These are phyloP conservation scores for Dolichoris vasculosae DNA, from an alignment of 1,140 invertebrate genomes.

Conservation along the genomic window DNA sequence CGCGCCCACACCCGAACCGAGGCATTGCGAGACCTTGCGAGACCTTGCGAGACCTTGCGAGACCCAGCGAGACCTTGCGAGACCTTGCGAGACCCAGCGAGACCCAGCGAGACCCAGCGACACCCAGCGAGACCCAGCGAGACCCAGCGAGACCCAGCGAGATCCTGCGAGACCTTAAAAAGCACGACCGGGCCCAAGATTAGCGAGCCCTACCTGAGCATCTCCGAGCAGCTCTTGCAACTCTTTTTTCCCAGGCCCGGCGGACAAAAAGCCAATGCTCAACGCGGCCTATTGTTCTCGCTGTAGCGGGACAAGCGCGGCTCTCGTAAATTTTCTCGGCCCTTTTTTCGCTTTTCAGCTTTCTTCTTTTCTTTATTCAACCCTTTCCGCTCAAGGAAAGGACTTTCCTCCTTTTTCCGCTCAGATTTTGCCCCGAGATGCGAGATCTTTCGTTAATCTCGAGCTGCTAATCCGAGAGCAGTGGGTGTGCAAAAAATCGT, in stretches of 20 bases:
- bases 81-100: too few species aligned
- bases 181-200: constrained; percentile 27
- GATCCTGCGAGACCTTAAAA: too few species aligned
- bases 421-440: background rate
- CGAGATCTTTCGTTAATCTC: constrained; percentile 33
- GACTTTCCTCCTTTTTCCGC: background rate
- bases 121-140: too few species aligned
- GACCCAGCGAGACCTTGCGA: too few species aligned
- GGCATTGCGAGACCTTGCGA: too few species aligned
- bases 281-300: constrained; percentile 7
- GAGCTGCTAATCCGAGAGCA: constrained; percentile 29
- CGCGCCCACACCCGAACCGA: too few species aligned
- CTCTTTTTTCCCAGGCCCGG: constrained; percentile 29
- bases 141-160: too few species aligned
- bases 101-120: too few species aligned
- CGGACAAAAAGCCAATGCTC: constrained; percentile 11
- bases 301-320: background rate
- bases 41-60: too few species aligned
- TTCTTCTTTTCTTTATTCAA: background rate
- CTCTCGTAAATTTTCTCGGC: constrained; percentile 1
- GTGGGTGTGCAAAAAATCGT: constrained; percentile 14
- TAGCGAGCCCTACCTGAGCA: constrained; percentile 49
- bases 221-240: constrained; percentile 54
- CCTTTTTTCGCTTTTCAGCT: background rate
- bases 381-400: constrained; percentile 14